Percentiles rank a stretch among this genome's conserved stretches.
Evolutionary conservation across 2,888 invertebrate species (phyloP).

Genomic region (Netelia melanura): DNA sequence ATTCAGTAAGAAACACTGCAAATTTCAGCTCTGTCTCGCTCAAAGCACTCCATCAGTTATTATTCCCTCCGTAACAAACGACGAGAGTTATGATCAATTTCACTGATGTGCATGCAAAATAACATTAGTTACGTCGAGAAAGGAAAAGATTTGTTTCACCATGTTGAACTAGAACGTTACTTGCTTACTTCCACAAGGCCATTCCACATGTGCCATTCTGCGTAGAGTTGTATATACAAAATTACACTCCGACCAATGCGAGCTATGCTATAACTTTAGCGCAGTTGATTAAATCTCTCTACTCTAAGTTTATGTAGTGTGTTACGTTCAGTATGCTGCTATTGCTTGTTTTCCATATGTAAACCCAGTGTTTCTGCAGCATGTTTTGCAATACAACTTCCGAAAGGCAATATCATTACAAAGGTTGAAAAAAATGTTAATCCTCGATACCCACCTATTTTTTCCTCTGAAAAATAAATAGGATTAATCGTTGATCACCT

Average conservation of each 20-base stretch:
- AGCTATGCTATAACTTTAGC: not conserved
- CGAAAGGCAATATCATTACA: not conserved
- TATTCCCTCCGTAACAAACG: no score
- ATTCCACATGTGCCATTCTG: not conserved
- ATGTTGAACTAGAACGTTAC: not conserved
- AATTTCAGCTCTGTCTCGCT: no score
- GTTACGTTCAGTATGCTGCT: not conserved
- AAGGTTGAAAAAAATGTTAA: not conserved
- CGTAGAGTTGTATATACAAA: not conserved
- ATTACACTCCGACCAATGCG: slow-evolving; percentile 12
- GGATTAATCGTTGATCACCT: not conserved
- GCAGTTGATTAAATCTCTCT: not conserved
- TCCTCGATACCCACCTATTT: not conserved
- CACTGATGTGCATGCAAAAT: no score
- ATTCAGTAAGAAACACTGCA: no score
- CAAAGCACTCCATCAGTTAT: no score
- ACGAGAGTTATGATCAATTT: no score
- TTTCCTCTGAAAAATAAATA: not conserved
- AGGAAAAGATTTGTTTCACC: no score
- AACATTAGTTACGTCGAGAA: no score
- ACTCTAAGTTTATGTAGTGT: not conserved
- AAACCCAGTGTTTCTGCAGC: not conserved
- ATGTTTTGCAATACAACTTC: not conserved
- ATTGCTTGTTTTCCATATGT: not conserved
- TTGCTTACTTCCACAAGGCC: not conserved